These are phyloP conservation scores for Xiphorhynchus erythropygius DNA, from an alignment of 2,797 vertebrate species.

Conservation along the genomic window DNA sequence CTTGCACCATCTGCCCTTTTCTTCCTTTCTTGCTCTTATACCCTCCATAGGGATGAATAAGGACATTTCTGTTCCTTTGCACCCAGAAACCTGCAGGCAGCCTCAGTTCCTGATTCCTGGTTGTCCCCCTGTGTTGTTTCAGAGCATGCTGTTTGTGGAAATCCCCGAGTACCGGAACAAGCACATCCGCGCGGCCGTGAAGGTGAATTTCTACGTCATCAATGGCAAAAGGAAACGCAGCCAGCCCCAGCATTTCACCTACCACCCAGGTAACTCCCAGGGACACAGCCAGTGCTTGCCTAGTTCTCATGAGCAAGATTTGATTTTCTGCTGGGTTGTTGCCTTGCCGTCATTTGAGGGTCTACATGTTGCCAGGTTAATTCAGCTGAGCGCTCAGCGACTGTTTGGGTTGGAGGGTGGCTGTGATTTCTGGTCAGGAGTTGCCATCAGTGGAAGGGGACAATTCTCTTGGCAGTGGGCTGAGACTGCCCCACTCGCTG, in stretches of 20 bases:
- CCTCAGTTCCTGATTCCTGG: neutral
- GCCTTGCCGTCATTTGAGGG: neutral
- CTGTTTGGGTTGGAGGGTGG: neutral
- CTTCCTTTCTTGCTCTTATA: neutral
- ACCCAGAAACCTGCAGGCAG: neutral
- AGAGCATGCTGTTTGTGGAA: slow-evolving; percentile 98
- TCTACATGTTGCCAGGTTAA: neutral
- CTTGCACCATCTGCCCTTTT: neutral
- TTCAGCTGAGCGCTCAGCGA: neutral
- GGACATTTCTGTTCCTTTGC: neutral
- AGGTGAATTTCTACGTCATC: slow-evolving; percentile 97
- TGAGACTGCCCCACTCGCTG: neutral
- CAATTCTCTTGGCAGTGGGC: neutral
- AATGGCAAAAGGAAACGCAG: slow-evolving; percentile 97
- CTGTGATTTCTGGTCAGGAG: neutral
- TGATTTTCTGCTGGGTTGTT: neutral
- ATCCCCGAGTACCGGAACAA: slow-evolving; percentile 90
- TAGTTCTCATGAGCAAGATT: neutral
- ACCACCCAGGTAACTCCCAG: slow-evolving; percentile 80
- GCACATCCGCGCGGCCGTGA: slow-evolving; percentile 83
- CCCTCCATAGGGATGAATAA: neutral
- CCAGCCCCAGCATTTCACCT: slow-evolving; percentile 95
- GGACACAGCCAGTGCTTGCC: neutral
- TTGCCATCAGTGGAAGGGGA: neutral
- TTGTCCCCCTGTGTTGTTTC: neutral